Evolutionary conservation across 2,888 invertebrate species (phyloP), one percentile per base, ranked within the genome.

Genomic region (Noctua janthe): DNA sequence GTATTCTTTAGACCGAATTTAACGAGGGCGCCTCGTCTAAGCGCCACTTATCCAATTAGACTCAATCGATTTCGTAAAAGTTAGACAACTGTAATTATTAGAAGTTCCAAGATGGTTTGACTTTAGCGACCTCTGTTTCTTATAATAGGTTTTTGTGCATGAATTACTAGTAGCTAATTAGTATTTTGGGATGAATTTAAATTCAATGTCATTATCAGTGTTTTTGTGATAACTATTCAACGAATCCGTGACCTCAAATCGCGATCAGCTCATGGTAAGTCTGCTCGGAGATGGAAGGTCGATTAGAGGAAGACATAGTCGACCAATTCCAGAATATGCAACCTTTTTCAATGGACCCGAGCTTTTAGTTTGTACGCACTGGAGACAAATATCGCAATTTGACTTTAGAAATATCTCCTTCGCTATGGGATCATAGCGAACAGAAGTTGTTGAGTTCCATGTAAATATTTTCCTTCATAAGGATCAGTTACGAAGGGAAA

Each of bases 11-110:
- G 11, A 64, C 6, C n/a, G 43, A 82, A 51, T 79, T 81, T 54
- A 54, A 54, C n/a, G 43, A 82, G 15, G 29, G 35, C 43, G 39
- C 29, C 39, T 43, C 10, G 11, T 17, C 5, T 17, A 59, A 51
- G 43, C 15, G 29, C 43, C 82, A 35, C 62, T 81, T 82, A 72
- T 51, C 49, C 47, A 83, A 80, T 83, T 83, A 76, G 39, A 59
- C 29, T 51, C 4, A 59, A 51, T 51, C 56, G 39, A 76, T 59
- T 74, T 74, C 15, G 39, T 59, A 69, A 80, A 83, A 76, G 51
- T 29, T 15, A 43, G 83, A 76, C 56, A 51, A 49, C 51, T 67
- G n/a, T 71, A 43, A 67, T 59, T 67, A 67, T 82, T 71, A 51
- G n/a, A 2, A 56, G 56, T 66, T 82, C 11, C 1, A 56, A 43